A percentile compares a stretch with the other conserved stretches of the same genome.
Evolutionary conservation across 2,797 vertebrate genomes (phyloP).

Genomic region (Atherinosoma microstoma): DNA sequence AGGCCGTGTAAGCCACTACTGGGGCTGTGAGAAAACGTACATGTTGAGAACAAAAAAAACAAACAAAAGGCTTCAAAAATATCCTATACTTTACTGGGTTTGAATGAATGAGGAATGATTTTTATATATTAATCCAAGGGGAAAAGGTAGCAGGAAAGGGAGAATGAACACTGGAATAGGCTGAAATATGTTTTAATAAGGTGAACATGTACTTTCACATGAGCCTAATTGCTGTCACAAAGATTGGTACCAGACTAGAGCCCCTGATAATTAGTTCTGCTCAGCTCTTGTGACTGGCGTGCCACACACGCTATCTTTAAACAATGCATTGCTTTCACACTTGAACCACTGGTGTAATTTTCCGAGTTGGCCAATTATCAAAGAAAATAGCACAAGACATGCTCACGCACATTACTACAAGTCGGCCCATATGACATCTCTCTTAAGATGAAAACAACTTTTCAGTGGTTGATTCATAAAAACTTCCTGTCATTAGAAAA

Average conservation of each 20-base stretch:
- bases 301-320: slow-evolving; percentile 46
- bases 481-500: not conserved
- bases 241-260: slow-evolving; percentile 51
- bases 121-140: not conserved
- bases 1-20: slow-evolving; percentile 79
- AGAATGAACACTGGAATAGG: not conserved
- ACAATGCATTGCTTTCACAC: slow-evolving; percentile 61
- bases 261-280: slow-evolving; percentile 65
- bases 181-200: not conserved
- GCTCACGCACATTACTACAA: slow-evolving; percentile 7
- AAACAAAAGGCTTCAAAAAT: slow-evolving; percentile 56
- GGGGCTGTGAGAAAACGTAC: slow-evolving; percentile 73
- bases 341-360: slow-evolving; percentile 33
- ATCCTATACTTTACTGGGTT: slow-evolving; percentile 5
- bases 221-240: slow-evolving; percentile 14
- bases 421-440: slow-evolving; percentile 21
- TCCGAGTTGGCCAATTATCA: too few species aligned
- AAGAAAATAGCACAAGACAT: slow-evolving; percentile 42
- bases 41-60: slow-evolving; percentile 36
- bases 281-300: slow-evolving; percentile 58
- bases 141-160: not conserved
- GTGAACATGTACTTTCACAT: slow-evolving; percentile 13
- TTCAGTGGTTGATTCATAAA: not conserved
- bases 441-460: slow-evolving; percentile 32
- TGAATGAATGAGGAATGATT: slow-evolving; percentile 5